Evolutionary conservation across 1,140 invertebrate genomes (phyloP).

Genomic region (Globodera ellingtonae): DNA sequence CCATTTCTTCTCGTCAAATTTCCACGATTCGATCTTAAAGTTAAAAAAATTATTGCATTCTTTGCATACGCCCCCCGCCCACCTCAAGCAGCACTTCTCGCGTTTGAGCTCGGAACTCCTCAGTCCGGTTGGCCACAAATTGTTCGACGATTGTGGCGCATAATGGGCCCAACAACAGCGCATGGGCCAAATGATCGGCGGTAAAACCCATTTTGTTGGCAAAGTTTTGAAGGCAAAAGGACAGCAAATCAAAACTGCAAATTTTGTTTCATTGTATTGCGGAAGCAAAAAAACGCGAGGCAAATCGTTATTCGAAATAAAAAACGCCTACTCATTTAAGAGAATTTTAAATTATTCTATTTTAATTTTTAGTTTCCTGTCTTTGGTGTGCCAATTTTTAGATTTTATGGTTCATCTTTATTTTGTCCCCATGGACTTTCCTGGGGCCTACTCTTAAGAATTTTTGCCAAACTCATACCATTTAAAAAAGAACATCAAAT

Average conservation of each 20-base stretch:
- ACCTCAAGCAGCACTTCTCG: conserved; percentile 12
- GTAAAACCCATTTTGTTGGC: not conserved
- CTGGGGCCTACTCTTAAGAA: too few relatives aligned
- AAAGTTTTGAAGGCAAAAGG: conserved; percentile 10
- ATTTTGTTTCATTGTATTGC: too few relatives aligned
- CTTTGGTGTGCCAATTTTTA: too few relatives aligned
- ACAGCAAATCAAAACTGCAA: conserved; percentile 19
- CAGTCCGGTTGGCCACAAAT: conserved; percentile 1
- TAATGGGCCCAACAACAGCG: conserved; percentile 13
- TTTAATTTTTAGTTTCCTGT: too few relatives aligned
- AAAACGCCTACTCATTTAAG: too few relatives aligned
- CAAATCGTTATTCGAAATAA: too few relatives aligned
- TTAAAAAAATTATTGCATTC: not conserved
- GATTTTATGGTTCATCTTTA: too few relatives aligned
- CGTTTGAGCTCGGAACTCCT: conserved; percentile 13
- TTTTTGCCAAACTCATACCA: too few relatives aligned
- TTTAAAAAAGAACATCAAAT: not conserved
- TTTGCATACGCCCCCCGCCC: not conserved
- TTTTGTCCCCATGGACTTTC: too few relatives aligned
- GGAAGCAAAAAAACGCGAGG: too few relatives aligned
- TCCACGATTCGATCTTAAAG: conserved; percentile 14
- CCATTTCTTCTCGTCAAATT: conserved; percentile 7
- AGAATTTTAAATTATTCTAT: too few relatives aligned
- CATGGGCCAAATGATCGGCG: not conserved
- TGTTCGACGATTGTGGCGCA: conserved; percentile 14